Percentiles rank a stretch among this genome's conserved stretches.
Conservation (phyloP, 2,888 invertebrate genomes). For the Heterodera filipjevi region DNA sequence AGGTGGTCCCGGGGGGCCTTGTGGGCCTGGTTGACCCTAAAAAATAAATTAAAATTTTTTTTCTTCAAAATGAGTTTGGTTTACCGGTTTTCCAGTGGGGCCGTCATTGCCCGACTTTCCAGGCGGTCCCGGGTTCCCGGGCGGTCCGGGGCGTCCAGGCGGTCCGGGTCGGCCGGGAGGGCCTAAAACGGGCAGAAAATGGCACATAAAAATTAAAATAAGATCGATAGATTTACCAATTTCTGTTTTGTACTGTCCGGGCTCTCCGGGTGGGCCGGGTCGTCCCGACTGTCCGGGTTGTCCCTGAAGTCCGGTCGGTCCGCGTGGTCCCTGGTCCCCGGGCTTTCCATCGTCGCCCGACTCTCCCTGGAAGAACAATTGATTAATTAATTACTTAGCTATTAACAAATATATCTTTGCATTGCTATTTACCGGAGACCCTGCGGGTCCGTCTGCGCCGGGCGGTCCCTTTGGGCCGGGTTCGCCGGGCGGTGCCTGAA, state of each 20-base stretch:
- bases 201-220: not conserved
- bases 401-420: too few relatives aligned
- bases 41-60: constrained; percentile 15
- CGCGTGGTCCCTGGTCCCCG: constrained; percentile 67
- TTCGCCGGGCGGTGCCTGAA: constrained; percentile 52
- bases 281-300: constrained; percentile 65
- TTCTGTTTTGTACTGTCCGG: constrained; percentile 60
- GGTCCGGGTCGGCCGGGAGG: constrained; percentile 55
- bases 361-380: constrained; percentile 40
- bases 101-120: constrained; percentile 48
- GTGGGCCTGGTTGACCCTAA: constrained; percentile 36
- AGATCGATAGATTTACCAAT: constrained; percentile 42
- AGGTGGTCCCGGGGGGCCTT: constrained; percentile 46
- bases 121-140: constrained; percentile 52
- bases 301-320: constrained; percentile 76
- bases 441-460: constrained; percentile 56
- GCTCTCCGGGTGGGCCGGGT: constrained; percentile 63
- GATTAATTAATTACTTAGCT: not conserved
- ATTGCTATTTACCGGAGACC: constrained; percentile 43
- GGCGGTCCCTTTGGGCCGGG: constrained; percentile 54
- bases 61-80: constrained; percentile 8
- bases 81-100: constrained; percentile 35
- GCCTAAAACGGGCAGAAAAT: constrained; percentile 40
- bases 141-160: constrained; percentile 54
- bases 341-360: constrained; percentile 59